Base-by-base conservation (phyloP, 2,888 invertebrate species). In the Dolichopus griseipennis region DNA sequence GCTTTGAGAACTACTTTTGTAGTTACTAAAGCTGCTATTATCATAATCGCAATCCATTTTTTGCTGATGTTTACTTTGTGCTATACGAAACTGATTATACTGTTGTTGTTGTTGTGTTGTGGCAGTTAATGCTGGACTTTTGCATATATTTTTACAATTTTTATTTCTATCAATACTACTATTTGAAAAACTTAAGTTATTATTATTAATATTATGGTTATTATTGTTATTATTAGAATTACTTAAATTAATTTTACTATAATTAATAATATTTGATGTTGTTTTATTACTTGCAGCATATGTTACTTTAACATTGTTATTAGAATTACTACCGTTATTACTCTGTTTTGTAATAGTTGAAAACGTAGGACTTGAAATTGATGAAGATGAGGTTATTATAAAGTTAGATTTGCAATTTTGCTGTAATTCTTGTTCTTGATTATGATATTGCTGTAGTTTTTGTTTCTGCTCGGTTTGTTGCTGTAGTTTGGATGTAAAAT, bases 61-160 rank as follows among this genome's bases (percentile, higher is more conserved):
- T 52, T 63, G 63, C 27, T 63, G 63, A 1, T 62, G 62, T 10
- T 22, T 22, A 62, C 27, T 62, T 15, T 67, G 52, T 52, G 52
- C 52, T 52, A 15, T 18, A 52, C 52, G 52, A 52, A 67, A 74
- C 75, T 21, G 76, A 73, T 43, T 69, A 67, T 64, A 68, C 69
- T 15, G 72, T 65, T 68, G 70, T 70, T 41, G 68, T 67, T 66
- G 73, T 71, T 61, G 70, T 70, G 73, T 73, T 52, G 73, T 73
- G 34, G 73, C 72, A 52, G 72, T 73, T 20, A 71, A 70, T 72
- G 67, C 68, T 70, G 66, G 72, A 68, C 68, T 66, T 68, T 61
- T 68, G 66, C 65, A 66, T 71, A 71, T 69, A 68, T 67, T 69
- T 69, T 73, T 73, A 22, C 69, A 72, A 71, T 69, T 72, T 70